phyloP scores from a whole-genome alignment of 1,140 invertebrate genomes.

The Stegodyphus mimosarum region DNA sequence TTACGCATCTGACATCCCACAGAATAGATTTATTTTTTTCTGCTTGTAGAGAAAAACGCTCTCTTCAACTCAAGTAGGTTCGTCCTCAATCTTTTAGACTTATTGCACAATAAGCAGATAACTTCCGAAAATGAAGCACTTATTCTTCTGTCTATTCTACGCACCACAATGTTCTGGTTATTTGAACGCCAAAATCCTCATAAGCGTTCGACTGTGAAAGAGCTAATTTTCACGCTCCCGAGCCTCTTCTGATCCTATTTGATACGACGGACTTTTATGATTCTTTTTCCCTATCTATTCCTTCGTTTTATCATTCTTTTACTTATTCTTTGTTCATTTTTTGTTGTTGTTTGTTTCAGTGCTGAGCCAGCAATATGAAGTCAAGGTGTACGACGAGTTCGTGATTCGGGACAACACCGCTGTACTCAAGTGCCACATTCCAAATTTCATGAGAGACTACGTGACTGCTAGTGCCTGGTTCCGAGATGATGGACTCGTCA shows the following conservation, averaged over 20 bases:
- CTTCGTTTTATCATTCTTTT: no score
- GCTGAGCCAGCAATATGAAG: slow-evolving; percentile 78
- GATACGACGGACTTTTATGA: not conserved
- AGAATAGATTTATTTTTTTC: no score
- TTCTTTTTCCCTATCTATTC: no score
- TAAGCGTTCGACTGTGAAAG: slow-evolving; percentile 39
- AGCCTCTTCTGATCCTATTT: slow-evolving; percentile 27
- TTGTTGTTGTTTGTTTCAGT: slow-evolving; percentile 69
- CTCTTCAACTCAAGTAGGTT: no score
- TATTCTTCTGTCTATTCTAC: slow-evolving; percentile 15
- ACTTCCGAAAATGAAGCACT: slow-evolving; percentile 1
- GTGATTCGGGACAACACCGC: slow-evolving; percentile 71
- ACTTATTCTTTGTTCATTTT: no score
- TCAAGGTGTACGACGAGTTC: slow-evolving; percentile 69
- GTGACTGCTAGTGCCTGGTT: slow-evolving; percentile 84
- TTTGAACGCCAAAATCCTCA: slow-evolving; percentile 47
- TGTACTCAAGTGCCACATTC: slow-evolving; percentile 73
- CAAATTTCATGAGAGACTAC: slow-evolving; percentile 82
- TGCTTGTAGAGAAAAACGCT: no score
- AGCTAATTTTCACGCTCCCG: slow-evolving; percentile 56
- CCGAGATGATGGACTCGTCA: slow-evolving; percentile 62
- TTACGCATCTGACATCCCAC: no score
- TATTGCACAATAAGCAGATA: not conserved
- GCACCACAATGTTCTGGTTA: slow-evolving; percentile 34
- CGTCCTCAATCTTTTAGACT: not conserved